Base-by-base conservation (phyloP, 2,797 vertebrate genomes). In the Melanotaenia nigrans region DNA sequence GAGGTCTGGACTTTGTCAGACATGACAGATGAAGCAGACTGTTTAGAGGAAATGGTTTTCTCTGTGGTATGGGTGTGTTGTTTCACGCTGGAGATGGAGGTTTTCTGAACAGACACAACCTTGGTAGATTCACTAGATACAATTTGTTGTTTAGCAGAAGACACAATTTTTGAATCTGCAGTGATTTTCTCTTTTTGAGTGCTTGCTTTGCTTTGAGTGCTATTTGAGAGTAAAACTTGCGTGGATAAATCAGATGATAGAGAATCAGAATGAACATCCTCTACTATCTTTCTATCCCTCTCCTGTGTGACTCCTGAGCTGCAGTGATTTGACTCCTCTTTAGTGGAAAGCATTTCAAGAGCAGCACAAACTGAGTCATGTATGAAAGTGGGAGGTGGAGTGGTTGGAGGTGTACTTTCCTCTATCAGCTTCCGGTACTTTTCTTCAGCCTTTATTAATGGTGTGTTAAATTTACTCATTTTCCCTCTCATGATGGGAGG, bases 401-500 rank as follows among this genome's bases (percentile, higher is more conserved):
- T 86, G 60, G 70, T 87, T 61, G 85, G 91, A 9, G 85, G 90
- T 69, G 94, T 94, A 84, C 83, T 92, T 65, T 94, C 94, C 57
- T 95, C 95, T 72, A 25, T 94, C 68, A 95, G 88, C 63, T 94
- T 94, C 53, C 94, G 90, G 69, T 92, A 97, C 79, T 95, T 97
- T 89, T 95, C 95, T 86, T 97, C 96, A 49, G 96, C 95, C 82
- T 97, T 94, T 90, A 98, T 98, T 89, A 98, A 91, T n/a, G 96
- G 94, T 16, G 96, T 97, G 90, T 93, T 96, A 86, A 97, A 98
- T 95, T 94, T 97, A 84, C 93, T 94, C 56, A 83, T 70, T 87
- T 96, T 96, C 10, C 91, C 92, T 87, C 88, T 95, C 83, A 82
- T 89, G 70, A 67, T 81, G 18, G 91, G 93, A 42, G 92, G 78